Evolutionary conservation across 2,113 vertebrate species (phyloP).

Genomic region (Meleagris gallopavo): DNA sequence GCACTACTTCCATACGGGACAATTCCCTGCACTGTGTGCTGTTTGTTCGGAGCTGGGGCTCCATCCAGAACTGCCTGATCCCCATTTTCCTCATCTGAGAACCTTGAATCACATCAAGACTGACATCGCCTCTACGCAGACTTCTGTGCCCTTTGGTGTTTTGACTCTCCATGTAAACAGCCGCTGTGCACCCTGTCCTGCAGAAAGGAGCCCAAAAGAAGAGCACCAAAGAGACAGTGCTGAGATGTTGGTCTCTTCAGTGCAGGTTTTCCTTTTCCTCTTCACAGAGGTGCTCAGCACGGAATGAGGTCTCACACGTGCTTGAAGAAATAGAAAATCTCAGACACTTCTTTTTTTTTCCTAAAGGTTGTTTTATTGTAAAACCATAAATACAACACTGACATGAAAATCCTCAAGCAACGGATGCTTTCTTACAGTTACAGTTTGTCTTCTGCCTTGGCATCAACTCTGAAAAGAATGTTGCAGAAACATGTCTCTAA

Average conservation of each 20-base stretch:
- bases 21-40: rapidly evolving
- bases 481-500: slow-evolving; percentile 74
- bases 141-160: rapidly evolving
- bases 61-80: background rate
- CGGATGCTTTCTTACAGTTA: slow-evolving; percentile 79
- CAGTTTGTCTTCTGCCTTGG: slow-evolving; percentile 80
- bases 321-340: background rate
- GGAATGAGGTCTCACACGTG: background rate
- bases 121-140: rapidly evolving
- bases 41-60: rapidly evolving
- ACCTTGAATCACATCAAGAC: rapidly evolving
- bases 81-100: background rate
- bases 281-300: background rate
- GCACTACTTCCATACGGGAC: background rate
- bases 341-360: slow-evolving; percentile 41
- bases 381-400: slow-evolving; percentile 88
- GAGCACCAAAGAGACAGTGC: background rate
- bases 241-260: too few species aligned
- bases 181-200: too few species aligned
- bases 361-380: slow-evolving; percentile 84
- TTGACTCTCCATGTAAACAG: rapidly evolving
- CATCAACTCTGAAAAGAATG: slow-evolving; percentile 78
- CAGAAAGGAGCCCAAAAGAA: background rate
- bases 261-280: background rate
- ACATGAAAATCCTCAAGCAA: slow-evolving; percentile 83